Evolutionary conservation across 2,888 invertebrate species (phyloP), one percentile per base, ranked within the genome.

Genomic region (Cerceris rybyensis): DNA sequence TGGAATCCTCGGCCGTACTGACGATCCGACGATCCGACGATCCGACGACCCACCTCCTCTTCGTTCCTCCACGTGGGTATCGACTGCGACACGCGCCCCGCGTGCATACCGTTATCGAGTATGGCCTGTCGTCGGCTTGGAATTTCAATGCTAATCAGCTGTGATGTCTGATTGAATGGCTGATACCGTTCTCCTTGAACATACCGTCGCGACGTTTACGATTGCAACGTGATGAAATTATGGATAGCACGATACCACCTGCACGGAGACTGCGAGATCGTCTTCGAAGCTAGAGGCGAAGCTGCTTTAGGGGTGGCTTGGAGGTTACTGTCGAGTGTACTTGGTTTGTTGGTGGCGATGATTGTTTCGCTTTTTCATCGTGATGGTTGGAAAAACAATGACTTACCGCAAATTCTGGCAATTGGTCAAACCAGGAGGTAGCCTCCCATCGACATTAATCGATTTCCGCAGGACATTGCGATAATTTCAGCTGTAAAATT

Each of bases 1-100:
- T 89, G 86, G 86, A 87, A 89, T 87, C 85, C 84, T 83, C 75
- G 70, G 80, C 74, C 67, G 76, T 72, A 71, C 84, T 75, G 81
- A 78, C 78, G 73, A 74, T 73, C 78, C 72, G 83, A 79, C 73
- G 70, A 80, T 60, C 70, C 80, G 70, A 28, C 72, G 39, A 9
- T 42, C 60, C 46, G 46, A 14, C 70, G 7, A 60, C 7, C 14
- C 41, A 14, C 17, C 13, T 46, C 28, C 57, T 17, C 59, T 67
- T 50, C 57, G 8, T 13, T 50, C 9, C 7, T 11, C 52, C 52
- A 14, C 60, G 43, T 50, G 49, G 4, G 67, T 61, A 78, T 71
- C 77, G 68, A 69, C 65, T 65, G 17, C 64, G 78, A 78, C 75
- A 76, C 78, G 76, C 67, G 75, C 57, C 50, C 66, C 61, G 55